phyloP scores from a whole-genome alignment of 2,888 invertebrate genomes.

The Drosophila colorata region DNA sequence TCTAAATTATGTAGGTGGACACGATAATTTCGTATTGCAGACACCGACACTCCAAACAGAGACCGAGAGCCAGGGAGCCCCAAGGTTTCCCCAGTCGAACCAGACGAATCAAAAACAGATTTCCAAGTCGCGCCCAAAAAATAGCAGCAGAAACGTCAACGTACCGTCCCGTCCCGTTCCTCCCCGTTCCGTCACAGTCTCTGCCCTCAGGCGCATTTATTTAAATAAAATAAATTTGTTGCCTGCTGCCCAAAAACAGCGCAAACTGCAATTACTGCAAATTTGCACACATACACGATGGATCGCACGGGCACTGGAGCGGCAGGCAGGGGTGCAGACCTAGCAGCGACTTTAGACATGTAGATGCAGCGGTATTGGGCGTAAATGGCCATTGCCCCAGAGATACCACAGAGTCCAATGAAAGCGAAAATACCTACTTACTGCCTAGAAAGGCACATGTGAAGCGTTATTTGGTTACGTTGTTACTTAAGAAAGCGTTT shows the following conservation, averaged over 20 bases:
- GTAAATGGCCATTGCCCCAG: too few relatives aligned
- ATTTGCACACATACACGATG: slow-evolving; percentile 65
- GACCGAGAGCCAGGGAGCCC: slow-evolving; percentile 36
- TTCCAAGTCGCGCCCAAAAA: slow-evolving; percentile 76
- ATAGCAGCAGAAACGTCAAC: slow-evolving; percentile 54
- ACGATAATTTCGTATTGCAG: slow-evolving; percentile 73
- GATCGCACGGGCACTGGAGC: neutral
- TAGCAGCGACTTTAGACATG: neutral
- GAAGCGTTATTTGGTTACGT: too few relatives aligned
- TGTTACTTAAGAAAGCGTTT: neutral
- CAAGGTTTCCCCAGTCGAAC: slow-evolving; percentile 34
- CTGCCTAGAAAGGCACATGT: too few relatives aligned
- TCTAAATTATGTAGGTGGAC: slow-evolving; percentile 80
- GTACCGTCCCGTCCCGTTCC: neutral
- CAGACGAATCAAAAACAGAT: slow-evolving; percentile 53
- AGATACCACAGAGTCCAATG: neutral
- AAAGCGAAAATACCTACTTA: neutral
- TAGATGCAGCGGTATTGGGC: neutral
- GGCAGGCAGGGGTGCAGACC: neutral
- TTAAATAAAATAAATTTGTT: slow-evolving; percentile 81
- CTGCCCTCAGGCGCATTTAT: slow-evolving; percentile 71
- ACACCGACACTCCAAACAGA: slow-evolving; percentile 58
- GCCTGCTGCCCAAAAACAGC: slow-evolving; percentile 49
- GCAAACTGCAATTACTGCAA: slow-evolving; percentile 70
- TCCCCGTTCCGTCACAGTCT: slow-evolving; percentile 35